Base-by-base conservation (phyloP, 1,140 invertebrate species). In the Neuroterus valhalla region DNA sequence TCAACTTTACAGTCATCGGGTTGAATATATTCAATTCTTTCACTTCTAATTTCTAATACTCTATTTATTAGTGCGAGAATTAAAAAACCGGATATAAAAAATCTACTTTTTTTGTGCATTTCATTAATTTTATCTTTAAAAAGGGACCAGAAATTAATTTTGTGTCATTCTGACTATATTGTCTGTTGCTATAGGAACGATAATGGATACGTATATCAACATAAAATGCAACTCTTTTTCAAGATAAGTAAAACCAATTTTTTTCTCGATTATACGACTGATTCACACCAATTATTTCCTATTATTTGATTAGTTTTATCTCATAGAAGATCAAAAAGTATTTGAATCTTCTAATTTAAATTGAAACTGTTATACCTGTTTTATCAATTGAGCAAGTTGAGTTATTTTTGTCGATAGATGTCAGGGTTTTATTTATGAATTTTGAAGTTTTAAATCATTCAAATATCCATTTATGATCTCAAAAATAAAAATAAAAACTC, bases 1-100 rank as follows among this genome's bases (percentile, higher is more conserved):
- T 83, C 78, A 14, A 66, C 71, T 62, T 80, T 81, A 73, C 86
- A 89, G 19, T 80, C 71, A n/a, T 26, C 74, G 26, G 82, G 81
- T 68, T 82, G 74, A 62, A 78, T 68, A 67, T 82, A 87, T 77
- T 84, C 81, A 38, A 85, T 71, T 44, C 79, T 26, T 72, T 81
- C 71, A 74, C 81, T 82, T 4, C 80, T 72, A 14, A 73, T 17
- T 68, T 5, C 15, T 62, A 31, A 62, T 15, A n/a, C 11, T 8
- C 45, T 50, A 46, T 50, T 72, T 46, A 19, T 21, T 26, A 50
- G 42, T 70, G 38, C 68, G 17, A 42, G 31, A n/a, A 66, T 74
- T 52, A 62, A 68, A 52, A 50, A 55, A 71, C 3, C 15, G 42
- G 71, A 31, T 26, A 44, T 21, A 23, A 31, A 70, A 43, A 70